Evolutionary conservation across 2,113 vertebrate genomes (phyloP).

Genomic region (Oostethus manadensis): DNA sequence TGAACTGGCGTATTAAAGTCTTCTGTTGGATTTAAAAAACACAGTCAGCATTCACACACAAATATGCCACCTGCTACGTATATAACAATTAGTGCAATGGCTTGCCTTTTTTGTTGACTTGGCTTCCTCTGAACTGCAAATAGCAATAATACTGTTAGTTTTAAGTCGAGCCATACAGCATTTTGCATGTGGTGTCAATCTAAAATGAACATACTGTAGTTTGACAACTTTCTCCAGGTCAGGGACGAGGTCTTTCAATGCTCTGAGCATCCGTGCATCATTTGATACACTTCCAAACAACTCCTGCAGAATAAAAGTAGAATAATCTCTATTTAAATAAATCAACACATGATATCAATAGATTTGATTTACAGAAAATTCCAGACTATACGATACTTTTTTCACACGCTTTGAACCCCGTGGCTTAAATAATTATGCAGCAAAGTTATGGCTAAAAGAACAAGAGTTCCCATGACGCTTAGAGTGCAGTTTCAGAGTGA

Average conservation of each 20-base stretch:
- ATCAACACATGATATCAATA: not conserved
- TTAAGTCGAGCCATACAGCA: not conserved
- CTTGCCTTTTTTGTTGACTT: slow-evolving; percentile 87
- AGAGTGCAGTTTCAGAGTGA: too few species aligned
- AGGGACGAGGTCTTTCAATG: slow-evolving; percentile 86
- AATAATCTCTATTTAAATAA: not conserved
- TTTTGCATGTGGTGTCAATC: not conserved
- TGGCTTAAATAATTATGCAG: too few species aligned
- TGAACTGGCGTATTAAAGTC: slow-evolving; percentile 91
- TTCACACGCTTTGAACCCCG: too few species aligned
- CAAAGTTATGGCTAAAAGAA: too few species aligned
- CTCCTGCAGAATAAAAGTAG: slow-evolving; percentile 71
- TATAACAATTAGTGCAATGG: not conserved
- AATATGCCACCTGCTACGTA: not conserved
- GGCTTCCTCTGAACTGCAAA: slow-evolving; percentile 84
- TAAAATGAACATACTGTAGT: slow-evolving; percentile 78
- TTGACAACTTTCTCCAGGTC: slow-evolving; percentile 90
- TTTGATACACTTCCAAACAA: slow-evolving; percentile 89
- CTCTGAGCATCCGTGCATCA: slow-evolving; percentile 83
- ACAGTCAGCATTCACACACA: slow-evolving; percentile 13
- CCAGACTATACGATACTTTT: too few species aligned
- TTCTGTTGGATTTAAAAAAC: slow-evolving; percentile 73
- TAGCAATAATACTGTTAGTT: not conserved
- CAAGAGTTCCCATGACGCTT: too few species aligned
- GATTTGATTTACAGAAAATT: not conserved